These are phyloP conservation scores for Venturia canescens DNA, from an alignment of 1,140 invertebrate species.

Conservation along the genomic window DNA sequence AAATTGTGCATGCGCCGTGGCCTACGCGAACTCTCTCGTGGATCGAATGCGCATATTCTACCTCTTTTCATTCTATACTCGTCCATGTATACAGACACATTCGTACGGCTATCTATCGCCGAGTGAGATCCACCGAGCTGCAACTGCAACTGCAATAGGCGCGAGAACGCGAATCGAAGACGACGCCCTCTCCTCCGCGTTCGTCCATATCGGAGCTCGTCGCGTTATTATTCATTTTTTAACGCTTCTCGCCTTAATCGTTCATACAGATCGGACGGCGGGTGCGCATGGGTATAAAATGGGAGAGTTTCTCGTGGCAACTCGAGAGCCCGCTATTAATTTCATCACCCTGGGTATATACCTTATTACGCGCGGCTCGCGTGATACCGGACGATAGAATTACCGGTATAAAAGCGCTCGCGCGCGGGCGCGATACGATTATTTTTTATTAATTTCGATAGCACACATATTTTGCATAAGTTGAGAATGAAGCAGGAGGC, in stretches of 20 bases:
- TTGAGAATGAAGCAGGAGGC: background rate
- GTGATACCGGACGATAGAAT: constrained; percentile 11
- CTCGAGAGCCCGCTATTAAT: constrained; percentile 29
- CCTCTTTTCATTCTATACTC: background rate
- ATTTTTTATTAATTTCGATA: constrained; percentile 36
- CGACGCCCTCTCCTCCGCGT: background rate
- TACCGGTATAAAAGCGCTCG: background rate
- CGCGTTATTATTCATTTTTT: background rate
- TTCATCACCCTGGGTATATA: constrained; percentile 16
- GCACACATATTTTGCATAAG: background rate
- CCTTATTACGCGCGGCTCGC: constrained; percentile 30
- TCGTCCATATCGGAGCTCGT: constrained; percentile 11
- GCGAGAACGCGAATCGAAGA: constrained; percentile 34
- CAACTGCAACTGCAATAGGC: constrained; percentile 22
- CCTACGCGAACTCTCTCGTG: constrained; percentile 64
- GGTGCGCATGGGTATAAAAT: constrained; percentile 15
- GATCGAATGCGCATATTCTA: constrained; percentile 44
- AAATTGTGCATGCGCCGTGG: constrained; percentile 72
- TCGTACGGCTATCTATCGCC: background rate
- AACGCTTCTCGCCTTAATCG: background rate
- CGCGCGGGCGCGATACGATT: background rate
- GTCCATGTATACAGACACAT: background rate
- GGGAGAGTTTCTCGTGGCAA: constrained; percentile 1
- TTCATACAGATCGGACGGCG: background rate
- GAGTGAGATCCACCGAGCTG: constrained; percentile 6